These are phyloP conservation scores for Myrmecophaga tridactyla DNA, from an alignment of 2,113 vertebrate species.

Conservation along the genomic window DNA sequence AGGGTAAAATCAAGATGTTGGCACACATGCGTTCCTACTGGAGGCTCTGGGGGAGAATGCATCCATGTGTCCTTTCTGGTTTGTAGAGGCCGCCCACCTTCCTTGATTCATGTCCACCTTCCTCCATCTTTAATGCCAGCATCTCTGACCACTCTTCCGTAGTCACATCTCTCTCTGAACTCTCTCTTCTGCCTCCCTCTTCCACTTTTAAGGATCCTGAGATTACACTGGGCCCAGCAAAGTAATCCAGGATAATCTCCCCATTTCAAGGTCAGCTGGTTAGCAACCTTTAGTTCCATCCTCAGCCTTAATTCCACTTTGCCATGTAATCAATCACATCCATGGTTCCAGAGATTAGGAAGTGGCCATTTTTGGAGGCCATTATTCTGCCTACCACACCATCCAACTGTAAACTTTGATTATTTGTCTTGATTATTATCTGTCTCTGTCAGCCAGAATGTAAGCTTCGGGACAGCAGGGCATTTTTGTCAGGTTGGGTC, in stretches of 20 bases:
- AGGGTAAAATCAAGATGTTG: fast-evolving
- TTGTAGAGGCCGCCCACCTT: fast-evolving
- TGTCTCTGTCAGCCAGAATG: neutral
- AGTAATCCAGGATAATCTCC: neutral
- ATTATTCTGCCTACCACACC: neutral
- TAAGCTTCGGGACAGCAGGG: neutral
- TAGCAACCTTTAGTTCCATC: neutral
- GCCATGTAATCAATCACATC: fast-evolving
- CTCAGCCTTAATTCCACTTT: fast-evolving
- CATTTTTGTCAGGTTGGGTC: neutral
- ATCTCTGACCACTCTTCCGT: neutral
- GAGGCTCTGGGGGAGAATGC: neutral
- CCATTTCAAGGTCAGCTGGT: neutral
- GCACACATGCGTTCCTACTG: neutral
- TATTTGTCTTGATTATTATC: neutral
- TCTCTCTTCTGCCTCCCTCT: neutral
- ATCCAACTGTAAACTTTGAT: no score
- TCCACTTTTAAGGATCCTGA: neutral
- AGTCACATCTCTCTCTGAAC: neutral
- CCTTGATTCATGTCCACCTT: no score
- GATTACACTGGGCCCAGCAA: no score
- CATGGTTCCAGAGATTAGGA: no score
- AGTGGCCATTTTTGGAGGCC: neutral
- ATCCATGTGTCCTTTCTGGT: fast-evolving
- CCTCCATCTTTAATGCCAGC: neutral